Evolutionary conservation across 2,113 vertebrate species (phyloP).

Genomic region (Hippopotamus amphibius): DNA sequence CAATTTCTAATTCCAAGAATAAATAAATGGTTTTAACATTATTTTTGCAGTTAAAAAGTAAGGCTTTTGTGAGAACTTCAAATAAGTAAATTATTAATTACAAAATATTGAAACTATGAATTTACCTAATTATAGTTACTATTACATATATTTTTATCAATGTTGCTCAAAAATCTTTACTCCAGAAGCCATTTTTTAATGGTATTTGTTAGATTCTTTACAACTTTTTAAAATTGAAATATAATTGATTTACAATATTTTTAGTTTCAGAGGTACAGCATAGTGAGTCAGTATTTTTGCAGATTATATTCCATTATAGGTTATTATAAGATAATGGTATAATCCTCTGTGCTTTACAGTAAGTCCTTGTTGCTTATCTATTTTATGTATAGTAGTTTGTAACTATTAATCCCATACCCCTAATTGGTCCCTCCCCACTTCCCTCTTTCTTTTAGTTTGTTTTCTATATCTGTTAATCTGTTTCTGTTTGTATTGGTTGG

Average conservation of each 20-base stretch:
- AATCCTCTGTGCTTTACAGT: not conserved
- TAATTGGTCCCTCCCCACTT: not conserved
- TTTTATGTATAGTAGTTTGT: not conserved
- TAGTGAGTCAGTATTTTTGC: not conserved
- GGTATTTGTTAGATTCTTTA: not conserved
- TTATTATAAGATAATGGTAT: not conserved
- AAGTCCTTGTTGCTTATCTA: not conserved
- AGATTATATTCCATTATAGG: not conserved
- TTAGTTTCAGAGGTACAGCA: not conserved
- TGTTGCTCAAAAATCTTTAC: not conserved
- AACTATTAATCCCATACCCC: not conserved
- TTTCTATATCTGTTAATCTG: not conserved
- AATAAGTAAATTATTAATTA: not conserved
- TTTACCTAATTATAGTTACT: not conserved
- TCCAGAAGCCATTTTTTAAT: not conserved
- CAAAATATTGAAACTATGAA: not conserved
- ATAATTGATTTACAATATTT: not conserved
- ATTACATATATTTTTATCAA: not conserved
- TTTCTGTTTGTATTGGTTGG: not conserved
- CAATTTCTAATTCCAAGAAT: not conserved
- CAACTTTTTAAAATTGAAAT: not conserved
- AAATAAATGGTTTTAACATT: not conserved
- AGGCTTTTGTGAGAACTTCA: not conserved
- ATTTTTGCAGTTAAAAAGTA: not conserved
- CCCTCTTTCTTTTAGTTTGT: not conserved